Evolutionary conservation across 2,888 invertebrate genomes (phyloP).

Genomic region (Ennomos quercinarius): DNA sequence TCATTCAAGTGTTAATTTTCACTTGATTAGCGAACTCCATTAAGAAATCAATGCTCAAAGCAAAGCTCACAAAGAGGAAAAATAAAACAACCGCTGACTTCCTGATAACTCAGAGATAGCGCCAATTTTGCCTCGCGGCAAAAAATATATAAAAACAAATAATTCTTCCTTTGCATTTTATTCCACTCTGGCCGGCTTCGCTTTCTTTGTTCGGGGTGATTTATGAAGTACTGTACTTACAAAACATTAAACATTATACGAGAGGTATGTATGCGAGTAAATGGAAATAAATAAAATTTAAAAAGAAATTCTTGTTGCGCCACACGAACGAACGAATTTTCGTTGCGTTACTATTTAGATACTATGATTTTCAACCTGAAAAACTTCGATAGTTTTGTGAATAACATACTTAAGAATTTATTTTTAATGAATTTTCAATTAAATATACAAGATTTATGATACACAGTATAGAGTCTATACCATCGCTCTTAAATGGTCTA

Average conservation of each 20-base stretch:
- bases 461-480: too few relatives aligned
- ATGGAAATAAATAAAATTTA: slow-evolving; percentile 49
- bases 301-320: slow-evolving; percentile 31
- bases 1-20: slow-evolving; percentile 4
- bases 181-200: slow-evolving; percentile 29
- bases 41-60: slow-evolving; percentile 43
- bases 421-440: too few relatives aligned
- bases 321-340: neutral
- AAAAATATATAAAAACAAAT: slow-evolving; percentile 50
- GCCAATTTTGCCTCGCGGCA: slow-evolving; percentile 48
- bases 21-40: slow-evolving; percentile 26
- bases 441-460: too few relatives aligned
- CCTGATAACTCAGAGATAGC: slow-evolving; percentile 52
- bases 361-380: too few relatives aligned
- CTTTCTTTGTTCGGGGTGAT: slow-evolving; percentile 58
- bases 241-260: slow-evolving; percentile 62
- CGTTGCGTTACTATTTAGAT: too few relatives aligned
- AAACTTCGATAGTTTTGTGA: too few relatives aligned
- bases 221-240: slow-evolving; percentile 67
- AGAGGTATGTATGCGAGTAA: slow-evolving; percentile 46
- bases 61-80: slow-evolving; percentile 35
- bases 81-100: slow-evolving; percentile 56
- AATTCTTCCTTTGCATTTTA: slow-evolving; percentile 54
- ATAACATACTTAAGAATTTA: too few relatives aligned
- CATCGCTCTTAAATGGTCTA: too few relatives aligned